A percentile compares a stretch with the other conserved stretches of the same genome.
Conservation (phyloP, 2,888 invertebrate species). For the Eristalinus sepulchralis region DNA sequence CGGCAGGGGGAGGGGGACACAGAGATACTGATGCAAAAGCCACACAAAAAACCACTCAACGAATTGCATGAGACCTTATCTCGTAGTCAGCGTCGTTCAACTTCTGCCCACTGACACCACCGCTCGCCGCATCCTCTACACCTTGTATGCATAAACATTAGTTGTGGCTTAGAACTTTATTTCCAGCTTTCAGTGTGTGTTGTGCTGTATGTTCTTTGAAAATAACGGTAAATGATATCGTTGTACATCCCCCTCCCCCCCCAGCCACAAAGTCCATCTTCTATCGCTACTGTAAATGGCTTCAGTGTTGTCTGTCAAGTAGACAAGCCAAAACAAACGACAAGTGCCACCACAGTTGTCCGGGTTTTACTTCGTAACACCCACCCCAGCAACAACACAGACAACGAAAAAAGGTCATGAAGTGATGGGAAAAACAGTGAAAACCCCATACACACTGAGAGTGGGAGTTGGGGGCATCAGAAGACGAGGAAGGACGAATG, state of each 20-base stretch:
- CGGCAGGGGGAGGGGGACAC: not conserved
- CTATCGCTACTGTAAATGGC: constrained; percentile 25
- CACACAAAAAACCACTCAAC: constrained; percentile 63
- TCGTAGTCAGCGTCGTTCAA: constrained; percentile 7
- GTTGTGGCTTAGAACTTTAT: constrained; percentile 68
- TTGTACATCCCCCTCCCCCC: not conserved
- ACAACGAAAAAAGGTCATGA: not conserved
- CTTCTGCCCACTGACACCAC: not conserved
- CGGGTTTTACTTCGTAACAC: constrained; percentile 1
- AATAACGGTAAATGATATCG: constrained; percentile 49
- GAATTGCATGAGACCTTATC: constrained; percentile 65
- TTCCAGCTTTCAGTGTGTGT: constrained; percentile 39
- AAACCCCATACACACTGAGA: constrained; percentile 8
- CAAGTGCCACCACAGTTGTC: constrained; percentile 14
- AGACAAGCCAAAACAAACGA: constrained; percentile 64
- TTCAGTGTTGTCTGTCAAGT: constrained; percentile 67
- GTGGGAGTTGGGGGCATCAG: not conserved
- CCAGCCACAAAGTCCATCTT: not conserved
- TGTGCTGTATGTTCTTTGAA: not conserved
- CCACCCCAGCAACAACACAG: not conserved
- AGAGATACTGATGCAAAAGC: constrained; percentile 37
- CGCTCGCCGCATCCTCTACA: constrained; percentile 52
- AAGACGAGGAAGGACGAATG: not conserved
- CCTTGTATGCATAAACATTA: constrained; percentile 69
- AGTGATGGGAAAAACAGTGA: not conserved